Conservation (phyloP, 2,113 vertebrate genomes). For the Poecilia latipinna region DNA sequence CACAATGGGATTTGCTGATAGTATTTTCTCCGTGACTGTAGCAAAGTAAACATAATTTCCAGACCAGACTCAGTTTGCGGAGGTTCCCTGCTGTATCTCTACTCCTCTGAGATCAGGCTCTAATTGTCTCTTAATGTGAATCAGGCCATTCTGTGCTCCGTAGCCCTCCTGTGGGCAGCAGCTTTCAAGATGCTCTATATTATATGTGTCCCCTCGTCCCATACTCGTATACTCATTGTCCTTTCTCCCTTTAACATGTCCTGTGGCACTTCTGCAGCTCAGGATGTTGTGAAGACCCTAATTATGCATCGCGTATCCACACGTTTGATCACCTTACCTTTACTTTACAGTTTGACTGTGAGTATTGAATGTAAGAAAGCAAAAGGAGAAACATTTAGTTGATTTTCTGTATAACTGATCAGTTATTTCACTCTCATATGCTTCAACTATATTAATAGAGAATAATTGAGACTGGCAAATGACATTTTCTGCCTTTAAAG, state of each 20-base stretch:
- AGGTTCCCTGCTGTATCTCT: constrained; percentile 44
- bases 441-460: no score
- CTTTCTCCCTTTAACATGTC: constrained; percentile 22
- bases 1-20: constrained; percentile 17
- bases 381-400: neutral
- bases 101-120: constrained; percentile 63
- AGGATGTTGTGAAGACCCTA: constrained; percentile 56
- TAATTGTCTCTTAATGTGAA: constrained; percentile 78
- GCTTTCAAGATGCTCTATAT: constrained; percentile 38
- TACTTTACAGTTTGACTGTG: neutral
- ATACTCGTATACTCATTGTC: constrained; percentile 12
- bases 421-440: no score
- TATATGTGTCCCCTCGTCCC: constrained; percentile 12
- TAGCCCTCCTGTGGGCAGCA: constrained; percentile 42
- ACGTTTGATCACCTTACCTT: constrained; percentile 8
- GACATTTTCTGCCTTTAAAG: no score
- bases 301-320: constrained; percentile 46
- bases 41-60: constrained; percentile 38
- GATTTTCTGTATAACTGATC: no score
- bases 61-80: constrained; percentile 55
- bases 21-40: constrained; percentile 13
- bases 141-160: constrained; percentile 67
- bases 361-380: no score
- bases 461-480: no score
- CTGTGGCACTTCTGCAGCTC: constrained; percentile 45